A percentile compares a stretch with the other conserved stretches of the same genome.
phyloP scores from a whole-genome alignment of 2,888 invertebrate genomes.

The Hyalella azteca region DNA sequence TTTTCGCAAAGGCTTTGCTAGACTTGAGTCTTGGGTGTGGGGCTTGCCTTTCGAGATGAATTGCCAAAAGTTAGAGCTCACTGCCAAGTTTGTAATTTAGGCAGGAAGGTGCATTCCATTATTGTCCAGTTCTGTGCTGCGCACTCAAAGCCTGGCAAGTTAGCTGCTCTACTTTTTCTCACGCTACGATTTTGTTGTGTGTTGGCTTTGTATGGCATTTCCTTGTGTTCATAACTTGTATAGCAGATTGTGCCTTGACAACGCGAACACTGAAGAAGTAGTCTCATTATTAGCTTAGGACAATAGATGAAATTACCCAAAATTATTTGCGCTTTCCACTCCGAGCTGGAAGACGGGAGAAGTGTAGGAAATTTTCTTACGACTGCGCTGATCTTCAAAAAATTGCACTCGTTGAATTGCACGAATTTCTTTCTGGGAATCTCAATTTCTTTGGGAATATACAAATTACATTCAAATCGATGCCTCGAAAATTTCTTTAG shows the following conservation, averaged over 20 bases:
- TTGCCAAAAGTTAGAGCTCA: constrained; percentile 28
- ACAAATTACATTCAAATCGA: too few species aligned
- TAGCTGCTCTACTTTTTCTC: neutral
- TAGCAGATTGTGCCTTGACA: too few species aligned
- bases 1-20: neutral
- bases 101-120: constrained; percentile 36
- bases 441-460: too few species aligned
- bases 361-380: too few species aligned
- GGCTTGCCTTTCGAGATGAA: constrained; percentile 30
- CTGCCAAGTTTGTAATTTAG: constrained; percentile 34
- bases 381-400: too few species aligned
- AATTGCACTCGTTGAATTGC: too few species aligned
- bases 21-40: neutral
- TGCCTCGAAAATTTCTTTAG: too few species aligned
- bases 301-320: neutral
- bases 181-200: too few species aligned
- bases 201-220: too few species aligned
- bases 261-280: too few species aligned
- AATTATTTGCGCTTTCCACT: neutral
- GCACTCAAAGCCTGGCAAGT: neutral
- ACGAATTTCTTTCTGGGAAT: too few species aligned
- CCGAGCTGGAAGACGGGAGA: neutral
- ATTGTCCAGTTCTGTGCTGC: constrained; percentile 2
- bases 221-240: neutral
- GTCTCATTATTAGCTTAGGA: neutral